phyloP scores from a whole-genome alignment of 2,113 vertebrate species.

The Heloderma charlesbogerti region DNA sequence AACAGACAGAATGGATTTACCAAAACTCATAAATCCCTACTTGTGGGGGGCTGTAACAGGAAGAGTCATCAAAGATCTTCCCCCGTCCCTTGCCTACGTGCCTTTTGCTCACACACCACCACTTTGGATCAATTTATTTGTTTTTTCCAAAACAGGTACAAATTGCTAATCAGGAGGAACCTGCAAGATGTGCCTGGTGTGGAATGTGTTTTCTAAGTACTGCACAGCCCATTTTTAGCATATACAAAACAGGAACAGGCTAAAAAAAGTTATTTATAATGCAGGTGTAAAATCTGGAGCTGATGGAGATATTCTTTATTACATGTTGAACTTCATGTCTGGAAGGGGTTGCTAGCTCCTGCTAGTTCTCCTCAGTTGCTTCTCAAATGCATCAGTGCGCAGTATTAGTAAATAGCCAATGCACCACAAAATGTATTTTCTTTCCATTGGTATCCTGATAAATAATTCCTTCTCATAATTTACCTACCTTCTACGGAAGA shows the following conservation, averaged over 20 bases:
- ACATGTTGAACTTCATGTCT: not conserved
- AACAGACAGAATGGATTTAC: too few relatives aligned
- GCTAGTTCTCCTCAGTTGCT: not conserved
- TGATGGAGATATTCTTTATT: not conserved
- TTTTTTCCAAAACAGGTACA: not conserved
- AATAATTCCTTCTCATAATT: not conserved
- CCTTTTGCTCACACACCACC: not conserved
- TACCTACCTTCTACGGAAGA: not conserved
- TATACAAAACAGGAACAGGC: not conserved
- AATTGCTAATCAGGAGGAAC: not conserved
- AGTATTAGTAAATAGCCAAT: not conserved
- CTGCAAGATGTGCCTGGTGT: not conserved
- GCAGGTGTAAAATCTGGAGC: not conserved
- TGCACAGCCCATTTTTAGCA: not conserved
- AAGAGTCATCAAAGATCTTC: too few relatives aligned
- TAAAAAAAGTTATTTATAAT: not conserved
- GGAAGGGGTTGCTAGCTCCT: not conserved
- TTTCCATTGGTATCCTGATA: slow-evolving; percentile 24
- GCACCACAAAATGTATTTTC: slow-evolving; percentile 2
- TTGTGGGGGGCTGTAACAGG: too few relatives aligned
- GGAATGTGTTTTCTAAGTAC: not conserved
- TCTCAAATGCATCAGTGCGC: too few relatives aligned
- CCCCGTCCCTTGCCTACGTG: not conserved
- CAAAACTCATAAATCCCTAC: too few relatives aligned
- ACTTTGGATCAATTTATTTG: not conserved